Percentiles rank a stretch among this genome's conserved stretches.
phyloP scores from a whole-genome alignment of 2,113 vertebrate species.

The Zosterops borbonicus region DNA sequence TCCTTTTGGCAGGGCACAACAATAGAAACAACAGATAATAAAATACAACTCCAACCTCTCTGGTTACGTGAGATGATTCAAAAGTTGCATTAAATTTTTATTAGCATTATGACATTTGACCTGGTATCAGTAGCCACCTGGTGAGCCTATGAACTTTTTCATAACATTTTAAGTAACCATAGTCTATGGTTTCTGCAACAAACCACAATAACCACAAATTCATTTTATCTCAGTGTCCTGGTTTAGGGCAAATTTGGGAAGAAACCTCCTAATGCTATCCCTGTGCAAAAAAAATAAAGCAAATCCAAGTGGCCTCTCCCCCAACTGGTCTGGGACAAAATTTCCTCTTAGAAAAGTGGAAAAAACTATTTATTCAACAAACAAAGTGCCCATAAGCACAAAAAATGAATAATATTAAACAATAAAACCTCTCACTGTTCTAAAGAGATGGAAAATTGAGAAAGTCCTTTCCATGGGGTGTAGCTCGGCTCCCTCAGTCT shows the following conservation, averaged over 20 bases:
- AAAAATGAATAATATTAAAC: background rate
- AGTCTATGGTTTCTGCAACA: background rate
- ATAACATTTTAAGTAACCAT: background rate
- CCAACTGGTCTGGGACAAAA: background rate
- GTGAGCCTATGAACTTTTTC: background rate
- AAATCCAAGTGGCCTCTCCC: background rate
- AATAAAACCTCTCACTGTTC: background rate
- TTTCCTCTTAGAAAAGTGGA: background rate
- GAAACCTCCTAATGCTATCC: background rate
- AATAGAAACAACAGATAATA: background rate
- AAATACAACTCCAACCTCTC: background rate
- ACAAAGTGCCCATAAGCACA: background rate
- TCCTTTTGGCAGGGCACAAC: background rate
- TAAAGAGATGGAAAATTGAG: background rate
- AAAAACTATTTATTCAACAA: background rate
- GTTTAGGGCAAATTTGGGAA: background rate
- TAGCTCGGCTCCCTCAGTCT: background rate
- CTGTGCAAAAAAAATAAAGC: background rate
- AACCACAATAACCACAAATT: background rate
- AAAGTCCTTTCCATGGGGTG: background rate
- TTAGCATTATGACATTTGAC: background rate
- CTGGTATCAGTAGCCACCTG: background rate
- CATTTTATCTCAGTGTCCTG: background rate
- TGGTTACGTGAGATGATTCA: background rate
- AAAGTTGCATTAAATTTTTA: slow-evolving; percentile 12